Conservation (phyloP, 2,888 invertebrate species). For the Acanthosepion pharaonis region DNA sequence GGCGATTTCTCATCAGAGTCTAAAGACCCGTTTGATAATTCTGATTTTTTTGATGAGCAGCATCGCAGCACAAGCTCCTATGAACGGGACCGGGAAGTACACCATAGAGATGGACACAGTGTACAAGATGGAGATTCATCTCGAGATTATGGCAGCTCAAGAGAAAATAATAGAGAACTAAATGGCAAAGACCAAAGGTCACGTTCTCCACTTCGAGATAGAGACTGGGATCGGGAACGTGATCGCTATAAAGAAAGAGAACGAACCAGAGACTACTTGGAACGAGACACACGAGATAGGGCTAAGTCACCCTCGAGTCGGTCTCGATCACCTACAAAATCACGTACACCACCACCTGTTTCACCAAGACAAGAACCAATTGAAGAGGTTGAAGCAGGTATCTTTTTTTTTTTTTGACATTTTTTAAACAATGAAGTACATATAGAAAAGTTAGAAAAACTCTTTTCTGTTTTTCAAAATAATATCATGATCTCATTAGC, state of each 20-base stretch:
- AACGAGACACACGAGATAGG: slow-evolving; percentile 50
- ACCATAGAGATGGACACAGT: slow-evolving; percentile 50
- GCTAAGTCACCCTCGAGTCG: slow-evolving; percentile 48
- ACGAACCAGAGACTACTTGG: slow-evolving; percentile 48
- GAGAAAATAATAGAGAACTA: slow-evolving; percentile 50
- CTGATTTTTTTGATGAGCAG: slow-evolving; percentile 54
- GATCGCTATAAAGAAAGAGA: slow-evolving; percentile 53
- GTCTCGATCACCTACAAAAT: slow-evolving; percentile 46
- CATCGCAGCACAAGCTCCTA: background rate
- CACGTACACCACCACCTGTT: slow-evolving; percentile 47
- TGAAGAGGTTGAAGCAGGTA: slow-evolving; percentile 56
- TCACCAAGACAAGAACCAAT: slow-evolving; percentile 53
- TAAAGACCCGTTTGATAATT: slow-evolving; percentile 54
- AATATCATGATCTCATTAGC: no score
- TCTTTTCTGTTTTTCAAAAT: no score
- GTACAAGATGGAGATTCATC: slow-evolving; percentile 53
- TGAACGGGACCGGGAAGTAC: slow-evolving; percentile 49
- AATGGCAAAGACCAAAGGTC: slow-evolving; percentile 43
- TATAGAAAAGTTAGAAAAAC: no score
- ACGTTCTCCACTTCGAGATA: slow-evolving; percentile 50
- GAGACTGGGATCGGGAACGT: slow-evolving; percentile 51
- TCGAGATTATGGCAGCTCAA: slow-evolving; percentile 57
- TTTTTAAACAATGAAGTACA: no score
- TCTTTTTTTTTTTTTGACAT: no score
- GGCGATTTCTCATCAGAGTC: slow-evolving; percentile 56